phyloP scores from a whole-genome alignment of 2,113 vertebrate species.

The Polypterus bichir region DNA sequence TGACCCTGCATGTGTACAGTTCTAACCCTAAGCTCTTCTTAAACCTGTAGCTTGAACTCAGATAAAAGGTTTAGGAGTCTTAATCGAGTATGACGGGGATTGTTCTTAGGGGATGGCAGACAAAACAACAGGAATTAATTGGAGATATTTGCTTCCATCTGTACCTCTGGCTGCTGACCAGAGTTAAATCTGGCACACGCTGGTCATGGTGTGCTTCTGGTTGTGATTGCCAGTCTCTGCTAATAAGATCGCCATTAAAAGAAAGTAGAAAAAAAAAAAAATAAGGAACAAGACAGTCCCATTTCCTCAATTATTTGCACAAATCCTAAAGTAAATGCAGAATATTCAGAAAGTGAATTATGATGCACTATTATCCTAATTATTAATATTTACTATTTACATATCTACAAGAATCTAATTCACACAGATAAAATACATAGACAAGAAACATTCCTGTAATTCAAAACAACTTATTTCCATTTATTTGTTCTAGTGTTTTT shows the following conservation, averaged over 20 bases:
- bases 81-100: background rate
- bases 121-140: background rate
- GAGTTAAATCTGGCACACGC: background rate
- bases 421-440: no score
- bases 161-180: background rate
- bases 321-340: no score
- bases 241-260: background rate
- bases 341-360: no score
- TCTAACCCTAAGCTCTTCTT: background rate
- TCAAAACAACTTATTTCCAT: no score
- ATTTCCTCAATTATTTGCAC: no score
- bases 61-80: background rate
- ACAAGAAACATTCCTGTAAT: no score
- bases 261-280: no score
- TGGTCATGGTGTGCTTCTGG: background rate
- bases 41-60: background rate
- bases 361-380: no score
- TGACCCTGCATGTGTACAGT: background rate
- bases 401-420: no score
- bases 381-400: no score
- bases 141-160: slow-evolving; percentile 1
- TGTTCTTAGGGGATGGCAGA: background rate
- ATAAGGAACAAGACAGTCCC: no score
- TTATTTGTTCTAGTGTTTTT: no score
- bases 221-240: background rate